Percentiles rank a stretch among this genome's conserved stretches.
phyloP scores from a whole-genome alignment of 2,113 vertebrate genomes.

The Lonchura striata region DNA sequence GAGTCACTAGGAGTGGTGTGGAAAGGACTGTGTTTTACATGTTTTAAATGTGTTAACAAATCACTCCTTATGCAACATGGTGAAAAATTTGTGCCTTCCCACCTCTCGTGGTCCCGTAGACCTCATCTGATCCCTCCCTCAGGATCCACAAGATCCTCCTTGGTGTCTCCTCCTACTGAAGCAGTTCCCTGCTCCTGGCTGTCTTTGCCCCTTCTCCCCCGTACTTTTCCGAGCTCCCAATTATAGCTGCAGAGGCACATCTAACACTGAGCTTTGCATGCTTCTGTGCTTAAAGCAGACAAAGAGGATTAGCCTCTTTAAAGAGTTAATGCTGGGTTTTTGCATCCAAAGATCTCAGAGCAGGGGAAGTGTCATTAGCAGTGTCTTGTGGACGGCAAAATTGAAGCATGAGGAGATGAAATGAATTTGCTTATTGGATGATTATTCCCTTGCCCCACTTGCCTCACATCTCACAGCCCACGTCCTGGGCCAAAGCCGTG shows the following conservation, averaged over 20 bases:
- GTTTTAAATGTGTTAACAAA: not conserved
- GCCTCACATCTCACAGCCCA: constrained; percentile 39
- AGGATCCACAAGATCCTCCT: not conserved
- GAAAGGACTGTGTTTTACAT: not conserved
- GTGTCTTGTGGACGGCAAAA: constrained; percentile 45
- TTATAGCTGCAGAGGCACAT: constrained; percentile 29
- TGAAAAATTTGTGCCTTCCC: not conserved
- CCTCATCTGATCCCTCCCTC: not conserved
- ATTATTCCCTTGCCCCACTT: constrained; percentile 29
- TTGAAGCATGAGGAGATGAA: constrained; percentile 62
- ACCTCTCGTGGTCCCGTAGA: not conserved
- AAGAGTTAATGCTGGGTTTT: constrained; percentile 47
- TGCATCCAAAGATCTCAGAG: constrained; percentile 46
- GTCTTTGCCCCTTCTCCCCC: not conserved
- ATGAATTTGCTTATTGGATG: constrained; percentile 54
- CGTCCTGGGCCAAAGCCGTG: constrained; percentile 41
- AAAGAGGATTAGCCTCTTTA: constrained; percentile 60
- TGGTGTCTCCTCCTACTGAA: not conserved
- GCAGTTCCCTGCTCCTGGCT: not conserved
- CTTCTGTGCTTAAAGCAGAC: constrained; percentile 27
- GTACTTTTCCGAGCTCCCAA: not conserved
- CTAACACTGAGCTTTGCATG: constrained; percentile 19
- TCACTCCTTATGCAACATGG: not conserved
- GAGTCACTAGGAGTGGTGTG: not conserved
- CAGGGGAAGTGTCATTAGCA: constrained; percentile 41